Base-by-base conservation (phyloP, 2,888 invertebrate genomes). In the Heliconius charithonia region DNA sequence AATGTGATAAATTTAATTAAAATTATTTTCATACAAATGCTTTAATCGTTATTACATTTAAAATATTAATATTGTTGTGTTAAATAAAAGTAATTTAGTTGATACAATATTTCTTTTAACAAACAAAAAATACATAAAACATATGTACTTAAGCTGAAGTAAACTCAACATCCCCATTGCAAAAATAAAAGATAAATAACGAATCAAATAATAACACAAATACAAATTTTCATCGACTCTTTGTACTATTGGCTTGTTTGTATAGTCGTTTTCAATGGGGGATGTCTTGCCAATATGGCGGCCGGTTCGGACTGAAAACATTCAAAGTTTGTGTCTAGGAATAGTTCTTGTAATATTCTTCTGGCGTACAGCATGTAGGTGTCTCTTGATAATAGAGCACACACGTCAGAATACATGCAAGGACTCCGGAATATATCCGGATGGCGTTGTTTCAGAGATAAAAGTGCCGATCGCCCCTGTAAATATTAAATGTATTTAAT, bases 371-470 rank as follows among this genome's bases (percentile, higher is more conserved):
- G 95, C 87, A 98, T 96, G 91, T 98, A 98, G 67, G 97, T 97
- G 89, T 97, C 97, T 76, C 96, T 96, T 0, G 97, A 96, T 78
- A 99, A 94, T 78, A 98, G 95, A 81, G 96, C 96, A 89, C 98
- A 97, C 22, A 98, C 97, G 90, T 99, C 99, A 0, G 98, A 98
- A 93, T 98, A 99, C 27, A 99, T 96, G 91, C 99, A 99, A 80
- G 98, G 95, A 88, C 98, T 98, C 92, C 98, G 96, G 92, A 97
- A 97, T 81, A 96, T 94, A 56, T 96, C 95, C 4, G 97, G 97
- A 90, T 97, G 96, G 62, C 96, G 96, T 86, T 97, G 97, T 86
- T 97, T 97, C 79, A 97, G 91, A 80, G 97, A 96, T 25, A 99
- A 95, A 82, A 99, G 94, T 27, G 97, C 96, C 87, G 98, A 97